These are phyloP conservation scores for Malacoctenus gilli DNA, from an alignment of 2,797 vertebrate species.

Conservation along the genomic window DNA sequence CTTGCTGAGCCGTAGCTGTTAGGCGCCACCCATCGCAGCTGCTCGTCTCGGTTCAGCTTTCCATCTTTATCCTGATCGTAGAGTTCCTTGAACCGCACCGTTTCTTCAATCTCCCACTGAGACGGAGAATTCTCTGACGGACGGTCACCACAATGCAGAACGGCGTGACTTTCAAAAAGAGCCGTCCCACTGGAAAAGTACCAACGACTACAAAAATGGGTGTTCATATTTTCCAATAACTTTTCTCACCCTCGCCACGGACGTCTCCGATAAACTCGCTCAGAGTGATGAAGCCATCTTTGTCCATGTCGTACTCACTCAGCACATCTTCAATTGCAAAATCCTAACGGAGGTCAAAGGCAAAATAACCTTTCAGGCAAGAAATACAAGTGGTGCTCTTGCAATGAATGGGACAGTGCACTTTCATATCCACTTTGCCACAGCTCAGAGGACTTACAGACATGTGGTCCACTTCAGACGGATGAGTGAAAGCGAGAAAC, in stretches of 20 bases:
- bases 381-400: not conserved
- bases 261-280: conserved; percentile 94
- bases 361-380: not conserved
- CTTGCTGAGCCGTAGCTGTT: conserved; percentile 94
- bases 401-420: not conserved
- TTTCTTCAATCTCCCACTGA: conserved; percentile 95
- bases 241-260: conserved; percentile 86
- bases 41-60: conserved; percentile 87
- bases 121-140: conserved; percentile 84
- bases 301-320: conserved; percentile 90
- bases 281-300: conserved; percentile 90
- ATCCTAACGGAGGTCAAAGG: conserved; percentile 71
- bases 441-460: too few species aligned
- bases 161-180: too few species aligned
- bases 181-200: too few species aligned
- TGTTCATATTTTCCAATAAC: not conserved
- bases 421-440: conserved; percentile 18
- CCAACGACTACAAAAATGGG: too few species aligned
- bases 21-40: conserved; percentile 93
- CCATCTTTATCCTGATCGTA: conserved; percentile 93
- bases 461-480: conserved; percentile 95
- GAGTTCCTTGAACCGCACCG: conserved; percentile 91
- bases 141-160: too few species aligned
- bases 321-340: conserved; percentile 94
- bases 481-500: conserved; percentile 94